phyloP scores from a whole-genome alignment of 2,113 vertebrate genomes.

The Heterotis niloticus region DNA sequence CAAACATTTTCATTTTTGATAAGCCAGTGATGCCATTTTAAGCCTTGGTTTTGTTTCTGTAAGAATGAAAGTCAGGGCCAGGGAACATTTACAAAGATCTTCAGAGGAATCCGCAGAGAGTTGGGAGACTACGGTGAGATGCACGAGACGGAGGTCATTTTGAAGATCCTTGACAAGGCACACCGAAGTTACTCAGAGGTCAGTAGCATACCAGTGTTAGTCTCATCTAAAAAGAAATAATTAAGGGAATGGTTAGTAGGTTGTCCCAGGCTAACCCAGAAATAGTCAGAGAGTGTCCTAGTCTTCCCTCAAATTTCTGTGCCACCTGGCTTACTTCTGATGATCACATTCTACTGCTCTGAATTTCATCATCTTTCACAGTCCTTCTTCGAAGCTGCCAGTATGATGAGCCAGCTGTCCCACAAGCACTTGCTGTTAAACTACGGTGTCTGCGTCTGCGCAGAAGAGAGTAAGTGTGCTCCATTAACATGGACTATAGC shows the following conservation, averaged over 20 bases:
- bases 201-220: not conserved
- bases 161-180: slow-evolving; percentile 90
- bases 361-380: slow-evolving; percentile 48
- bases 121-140: slow-evolving; percentile 84
- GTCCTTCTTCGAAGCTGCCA: slow-evolving; percentile 98
- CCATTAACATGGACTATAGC: not conserved
- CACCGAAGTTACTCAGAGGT: slow-evolving; percentile 95
- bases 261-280: not conserved
- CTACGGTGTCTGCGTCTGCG: slow-evolving; percentile 91
- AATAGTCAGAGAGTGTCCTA: not conserved
- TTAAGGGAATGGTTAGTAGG: not conserved
- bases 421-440: slow-evolving; percentile 92
- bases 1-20: not conserved
- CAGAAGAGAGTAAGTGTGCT: slow-evolving; percentile 87
- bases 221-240: too few species aligned
- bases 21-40: not conserved
- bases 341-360: not conserved
- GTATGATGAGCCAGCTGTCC: slow-evolving; percentile 98
- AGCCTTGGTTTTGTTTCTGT: slow-evolving; percentile 29
- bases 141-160: slow-evolving; percentile 86
- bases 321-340: not conserved
- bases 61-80: slow-evolving; percentile 90
- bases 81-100: slow-evolving; percentile 95
- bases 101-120: slow-evolving; percentile 83
- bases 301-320: not conserved